Base-by-base conservation (phyloP, 2,797 vertebrate species). In the Neostethus bicornis region DNA sequence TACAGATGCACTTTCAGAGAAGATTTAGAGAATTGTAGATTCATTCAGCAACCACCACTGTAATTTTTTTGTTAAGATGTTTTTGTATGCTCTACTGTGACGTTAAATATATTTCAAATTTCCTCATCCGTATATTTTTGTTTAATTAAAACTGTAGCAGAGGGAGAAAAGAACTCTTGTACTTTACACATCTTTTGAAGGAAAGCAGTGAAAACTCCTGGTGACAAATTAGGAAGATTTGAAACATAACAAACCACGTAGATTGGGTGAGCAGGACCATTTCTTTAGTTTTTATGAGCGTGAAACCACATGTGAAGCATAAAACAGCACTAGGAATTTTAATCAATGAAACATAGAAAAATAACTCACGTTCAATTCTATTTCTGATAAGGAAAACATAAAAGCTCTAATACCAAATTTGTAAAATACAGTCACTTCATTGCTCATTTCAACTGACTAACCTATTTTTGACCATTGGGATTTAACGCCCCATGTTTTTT, bases 1-100 rank as follows among this genome's bases (percentile, higher is more conserved):
- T 17, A 29, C 53, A 41, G 59, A 28, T 54, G 64, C 53, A 44
- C 51, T 47, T 64, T 25, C 12, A 42, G 10, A 55, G 16, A 34
- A 46, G 61, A 25, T 34, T 11, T 14, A 13, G 45, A 53, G 19
- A 23, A 51, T 61, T 45, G 6, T 5, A 23, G 13, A 17, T 37
- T 48, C 17, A 39, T 50, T 38, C 38, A 37, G 39, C 23, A 20
- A 17, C 49, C 7, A 5, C 6, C 24, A 34, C 31, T 49, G 11
- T n/a, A 14, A 13, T 32, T 14, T 14, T 32, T 29, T 1, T 28
- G 26, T 23, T 19, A 23, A 41, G 34, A 26, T 11, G 44, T 26
- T 60, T 51, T 63, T 38, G 12, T 8, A 3, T 26, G 17, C 28
- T 4, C 45, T 14, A 5, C 20, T 32, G 7, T 44, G 24, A 55